A percentile compares a stretch with the other conserved stretches of the same genome.
phyloP scores from a whole-genome alignment of 2,113 vertebrate species.

The Otus sunia region DNA sequence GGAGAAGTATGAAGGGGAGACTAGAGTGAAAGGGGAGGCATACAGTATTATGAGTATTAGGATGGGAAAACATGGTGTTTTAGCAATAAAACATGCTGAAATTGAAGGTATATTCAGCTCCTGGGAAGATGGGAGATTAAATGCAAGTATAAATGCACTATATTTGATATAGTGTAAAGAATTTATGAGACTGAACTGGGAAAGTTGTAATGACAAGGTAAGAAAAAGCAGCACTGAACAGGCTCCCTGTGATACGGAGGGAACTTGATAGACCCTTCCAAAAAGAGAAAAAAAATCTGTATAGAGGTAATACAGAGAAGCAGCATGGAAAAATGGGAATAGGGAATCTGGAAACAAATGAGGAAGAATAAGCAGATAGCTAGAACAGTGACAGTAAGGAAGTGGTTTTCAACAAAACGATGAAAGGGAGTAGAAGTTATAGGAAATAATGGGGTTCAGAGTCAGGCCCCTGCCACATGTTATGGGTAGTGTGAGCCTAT shows the following conservation, averaged over 20 bases:
- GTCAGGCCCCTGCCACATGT: neutral
- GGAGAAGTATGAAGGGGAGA: neutral
- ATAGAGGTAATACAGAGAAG: neutral
- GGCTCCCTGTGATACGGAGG: neutral
- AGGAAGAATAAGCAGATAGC: neutral
- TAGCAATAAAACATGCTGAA: neutral
- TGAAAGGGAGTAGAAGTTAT: neutral
- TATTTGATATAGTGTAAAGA: neutral
- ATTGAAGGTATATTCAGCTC: neutral
- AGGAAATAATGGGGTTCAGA: neutral
- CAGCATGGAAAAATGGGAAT: neutral
- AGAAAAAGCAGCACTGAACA: neutral
- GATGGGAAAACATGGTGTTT: neutral
- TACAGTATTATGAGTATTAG: slow-evolving; percentile 18
- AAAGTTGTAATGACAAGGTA: neutral
- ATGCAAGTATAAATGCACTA: neutral
- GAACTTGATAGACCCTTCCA: neutral
- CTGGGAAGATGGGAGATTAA: neutral
- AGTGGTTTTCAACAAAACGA: neutral
- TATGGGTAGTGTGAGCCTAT: neutral
- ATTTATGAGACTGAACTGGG: neutral
- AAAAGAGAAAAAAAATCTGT: neutral
- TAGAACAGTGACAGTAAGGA: neutral
- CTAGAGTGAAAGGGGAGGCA: neutral
- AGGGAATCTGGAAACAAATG: neutral